Conservation (phyloP, 2,797 vertebrate species). For the Podargus strigoides region DNA sequence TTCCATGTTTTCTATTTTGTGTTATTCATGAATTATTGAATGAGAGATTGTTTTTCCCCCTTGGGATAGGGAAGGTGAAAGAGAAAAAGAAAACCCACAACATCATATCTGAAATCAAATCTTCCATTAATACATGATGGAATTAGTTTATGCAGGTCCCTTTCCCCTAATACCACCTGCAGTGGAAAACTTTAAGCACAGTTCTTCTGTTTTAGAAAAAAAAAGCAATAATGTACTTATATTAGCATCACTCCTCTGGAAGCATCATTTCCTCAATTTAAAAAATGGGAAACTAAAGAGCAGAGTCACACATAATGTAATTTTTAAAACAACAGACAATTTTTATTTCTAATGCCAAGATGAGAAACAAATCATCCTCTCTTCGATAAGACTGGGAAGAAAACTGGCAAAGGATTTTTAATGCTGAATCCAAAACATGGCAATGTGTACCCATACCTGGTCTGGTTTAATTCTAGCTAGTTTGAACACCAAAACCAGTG, state of each 20-base stretch:
- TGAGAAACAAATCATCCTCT: not conserved
- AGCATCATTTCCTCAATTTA: not conserved
- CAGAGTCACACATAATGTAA: not conserved
- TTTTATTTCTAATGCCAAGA: not conserved
- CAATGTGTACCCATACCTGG: accelerated
- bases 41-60: not conserved
- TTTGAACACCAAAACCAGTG: not conserved
- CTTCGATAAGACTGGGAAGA: not conserved
- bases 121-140: not conserved
- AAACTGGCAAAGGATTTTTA: not conserved
- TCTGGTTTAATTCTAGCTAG: not conserved
- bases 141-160: not conserved
- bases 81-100: not conserved
- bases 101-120: not conserved
- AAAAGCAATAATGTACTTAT: not conserved
- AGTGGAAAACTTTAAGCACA: not conserved
- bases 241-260: not conserved
- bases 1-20: not conserved
- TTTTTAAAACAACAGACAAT: not conserved
- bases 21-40: not conserved
- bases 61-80: not conserved
- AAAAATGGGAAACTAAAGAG: not conserved
- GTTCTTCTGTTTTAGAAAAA: not conserved
- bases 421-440: not conserved
- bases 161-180: not conserved